Conservation (phyloP, 2,888 invertebrate genomes). For the Dicyrtoma fusca region DNA sequence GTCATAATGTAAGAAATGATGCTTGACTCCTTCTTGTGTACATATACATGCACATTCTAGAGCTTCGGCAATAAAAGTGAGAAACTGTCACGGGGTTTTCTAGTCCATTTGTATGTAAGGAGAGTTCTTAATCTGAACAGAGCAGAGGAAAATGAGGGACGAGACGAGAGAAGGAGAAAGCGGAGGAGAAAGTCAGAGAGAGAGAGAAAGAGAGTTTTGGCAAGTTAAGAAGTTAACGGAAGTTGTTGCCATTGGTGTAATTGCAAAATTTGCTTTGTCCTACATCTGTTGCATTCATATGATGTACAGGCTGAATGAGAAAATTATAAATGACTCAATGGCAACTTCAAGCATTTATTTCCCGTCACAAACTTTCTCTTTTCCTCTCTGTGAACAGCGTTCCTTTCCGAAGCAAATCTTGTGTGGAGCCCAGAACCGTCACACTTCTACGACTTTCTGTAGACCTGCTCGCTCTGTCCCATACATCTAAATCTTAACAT, state of each 20-base stretch:
- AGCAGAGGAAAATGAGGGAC: no score
- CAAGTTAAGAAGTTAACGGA: conserved; percentile 6
- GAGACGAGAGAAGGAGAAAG: no score
- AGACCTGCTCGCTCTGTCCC: no score
- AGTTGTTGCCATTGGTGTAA: conserved; percentile 13
- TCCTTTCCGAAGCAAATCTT: no score
- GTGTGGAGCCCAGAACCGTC: no score
- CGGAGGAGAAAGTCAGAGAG: no score
- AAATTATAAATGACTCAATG: conserved; percentile 22
- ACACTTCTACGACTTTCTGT: no score
- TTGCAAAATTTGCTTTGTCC: conserved; percentile 20
- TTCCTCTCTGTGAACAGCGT: no score
- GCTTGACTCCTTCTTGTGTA: not conserved
- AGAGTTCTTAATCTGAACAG: not conserved
- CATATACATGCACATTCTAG: not conserved
- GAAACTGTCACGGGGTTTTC: conserved; percentile 2
- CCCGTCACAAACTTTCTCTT: not conserved
- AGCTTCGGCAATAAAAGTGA: conserved; percentile 6
- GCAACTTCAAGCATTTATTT: conserved; percentile 13
- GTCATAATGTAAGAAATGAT: no score
- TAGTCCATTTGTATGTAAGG: not conserved
- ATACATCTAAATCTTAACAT: no score
- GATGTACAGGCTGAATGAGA: not conserved
- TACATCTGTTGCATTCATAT: conserved; percentile 23
- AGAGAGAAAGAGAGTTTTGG: not conserved